Conservation (phyloP, 2,113 vertebrate species). For the Oncorhynchus tshawytscha region DNA sequence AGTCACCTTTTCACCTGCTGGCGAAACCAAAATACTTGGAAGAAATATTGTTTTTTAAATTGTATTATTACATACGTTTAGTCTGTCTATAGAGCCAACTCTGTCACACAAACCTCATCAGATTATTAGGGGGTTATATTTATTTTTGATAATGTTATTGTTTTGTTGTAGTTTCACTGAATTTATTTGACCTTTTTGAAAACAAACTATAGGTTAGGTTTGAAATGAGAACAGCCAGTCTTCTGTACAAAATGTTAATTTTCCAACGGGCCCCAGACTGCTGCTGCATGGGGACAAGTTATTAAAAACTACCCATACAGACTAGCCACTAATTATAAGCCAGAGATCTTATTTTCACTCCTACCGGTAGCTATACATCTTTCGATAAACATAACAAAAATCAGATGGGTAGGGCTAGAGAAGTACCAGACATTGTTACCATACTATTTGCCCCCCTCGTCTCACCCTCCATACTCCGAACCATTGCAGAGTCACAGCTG, state of each 20-base stretch:
- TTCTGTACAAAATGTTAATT: background rate
- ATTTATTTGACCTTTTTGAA: slow-evolving; percentile 8
- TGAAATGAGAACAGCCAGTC: slow-evolving; percentile 31
- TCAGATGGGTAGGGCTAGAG: background rate
- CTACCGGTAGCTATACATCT: background rate
- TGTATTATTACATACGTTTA: slow-evolving; percentile 1
- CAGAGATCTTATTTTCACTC: too few species aligned
- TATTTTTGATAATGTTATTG: background rate
- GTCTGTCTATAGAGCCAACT: slow-evolving; percentile 3
- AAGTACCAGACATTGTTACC: background rate
- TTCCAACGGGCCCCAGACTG: background rate
- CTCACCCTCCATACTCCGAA: background rate
- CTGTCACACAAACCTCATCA: slow-evolving; percentile 5
- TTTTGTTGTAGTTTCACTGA: background rate
- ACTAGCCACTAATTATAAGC: background rate
- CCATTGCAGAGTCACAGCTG: slow-evolving; percentile 15
- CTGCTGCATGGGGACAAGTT: background rate
- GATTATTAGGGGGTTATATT: background rate
- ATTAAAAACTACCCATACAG: background rate
- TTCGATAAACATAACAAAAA: background rate
- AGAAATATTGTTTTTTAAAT: slow-evolving; percentile 21
- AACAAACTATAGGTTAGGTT: background rate
- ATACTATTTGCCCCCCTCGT: background rate
- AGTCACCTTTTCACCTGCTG: slow-evolving; percentile 23
- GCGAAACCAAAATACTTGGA: slow-evolving; percentile 29